phyloP scores from a whole-genome alignment of 2,888 invertebrate species.

The Xanthia togata region DNA sequence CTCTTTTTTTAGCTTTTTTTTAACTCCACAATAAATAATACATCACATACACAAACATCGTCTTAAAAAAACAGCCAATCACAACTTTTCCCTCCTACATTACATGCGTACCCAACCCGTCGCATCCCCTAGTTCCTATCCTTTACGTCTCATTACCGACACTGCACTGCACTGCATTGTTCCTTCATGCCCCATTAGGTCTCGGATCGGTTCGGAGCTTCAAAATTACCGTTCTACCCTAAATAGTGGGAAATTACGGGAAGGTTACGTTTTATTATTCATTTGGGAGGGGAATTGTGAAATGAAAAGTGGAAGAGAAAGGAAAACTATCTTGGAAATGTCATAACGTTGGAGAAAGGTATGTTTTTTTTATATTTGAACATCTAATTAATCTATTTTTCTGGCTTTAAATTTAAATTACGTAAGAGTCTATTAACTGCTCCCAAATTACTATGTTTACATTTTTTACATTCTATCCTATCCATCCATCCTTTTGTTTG shows the following conservation, averaged over 20 bases:
- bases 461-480: too few species aligned
- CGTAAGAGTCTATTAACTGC: too few species aligned
- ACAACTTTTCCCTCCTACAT: not conserved
- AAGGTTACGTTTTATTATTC: constrained; percentile 44
- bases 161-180: constrained; percentile 67
- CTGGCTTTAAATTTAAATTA: too few species aligned
- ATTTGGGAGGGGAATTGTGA: not conserved
- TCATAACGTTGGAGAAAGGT: too few species aligned
- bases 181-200: constrained; percentile 60
- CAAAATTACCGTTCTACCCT: constrained; percentile 31
- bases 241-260: constrained; percentile 23
- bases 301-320: not conserved
- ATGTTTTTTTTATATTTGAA: too few species aligned
- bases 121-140: constrained; percentile 41
- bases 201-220: constrained; percentile 40
- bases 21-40: not conserved
- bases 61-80: not conserved
- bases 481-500: too few species aligned
- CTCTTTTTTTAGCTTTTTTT: too few species aligned
- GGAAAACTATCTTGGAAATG: not conserved
- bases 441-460: too few species aligned
- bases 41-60: not conserved
- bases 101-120: not conserved
- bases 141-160: constrained; percentile 65
- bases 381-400: too few species aligned